Conservation (phyloP, 1,140 invertebrate species). For the Aphidius ervi region DNA sequence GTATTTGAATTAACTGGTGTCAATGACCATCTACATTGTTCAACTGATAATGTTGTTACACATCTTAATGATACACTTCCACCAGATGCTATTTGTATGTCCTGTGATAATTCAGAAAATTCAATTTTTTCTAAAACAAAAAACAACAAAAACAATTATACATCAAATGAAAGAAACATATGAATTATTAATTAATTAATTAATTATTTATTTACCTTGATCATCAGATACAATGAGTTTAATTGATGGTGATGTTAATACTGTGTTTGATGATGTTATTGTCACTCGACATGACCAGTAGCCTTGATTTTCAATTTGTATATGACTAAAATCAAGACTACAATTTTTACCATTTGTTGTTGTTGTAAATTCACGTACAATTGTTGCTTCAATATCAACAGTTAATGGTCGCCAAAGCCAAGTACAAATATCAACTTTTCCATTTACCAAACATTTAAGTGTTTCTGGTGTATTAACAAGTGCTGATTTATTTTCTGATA, state of each 20-base stretch:
- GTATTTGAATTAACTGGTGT: conserved; percentile 46
- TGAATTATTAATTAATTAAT: background rate
- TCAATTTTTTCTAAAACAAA: conserved; percentile 39
- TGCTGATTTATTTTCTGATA: conserved; percentile 39
- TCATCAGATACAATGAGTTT: conserved; percentile 42
- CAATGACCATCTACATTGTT: conserved; percentile 50
- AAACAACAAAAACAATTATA: background rate
- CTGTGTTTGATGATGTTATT: conserved; percentile 33
- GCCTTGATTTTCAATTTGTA: conserved; percentile 42
- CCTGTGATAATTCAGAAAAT: conserved; percentile 48
- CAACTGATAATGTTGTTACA: conserved; percentile 42
- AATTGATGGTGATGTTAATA: conserved; percentile 32
- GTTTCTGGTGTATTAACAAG: conserved; percentile 36
- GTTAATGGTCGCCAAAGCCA: conserved; percentile 43
- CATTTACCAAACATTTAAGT: conserved; percentile 44
- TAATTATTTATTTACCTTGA: conserved; percentile 34
- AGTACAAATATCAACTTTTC: conserved; percentile 44
- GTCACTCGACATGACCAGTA: conserved; percentile 47
- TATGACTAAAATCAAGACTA: conserved; percentile 37
- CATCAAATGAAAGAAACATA: background rate
- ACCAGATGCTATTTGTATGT: conserved; percentile 48
- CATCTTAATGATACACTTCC: conserved; percentile 44
- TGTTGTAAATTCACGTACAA: conserved; percentile 42
- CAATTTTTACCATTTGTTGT: conserved; percentile 40
- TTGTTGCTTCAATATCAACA: conserved; percentile 31